Evolutionary conservation across 2,113 vertebrate genomes (phyloP), one percentile per base, ranked within the genome.

Genomic region (Tetrao urogallus): DNA sequence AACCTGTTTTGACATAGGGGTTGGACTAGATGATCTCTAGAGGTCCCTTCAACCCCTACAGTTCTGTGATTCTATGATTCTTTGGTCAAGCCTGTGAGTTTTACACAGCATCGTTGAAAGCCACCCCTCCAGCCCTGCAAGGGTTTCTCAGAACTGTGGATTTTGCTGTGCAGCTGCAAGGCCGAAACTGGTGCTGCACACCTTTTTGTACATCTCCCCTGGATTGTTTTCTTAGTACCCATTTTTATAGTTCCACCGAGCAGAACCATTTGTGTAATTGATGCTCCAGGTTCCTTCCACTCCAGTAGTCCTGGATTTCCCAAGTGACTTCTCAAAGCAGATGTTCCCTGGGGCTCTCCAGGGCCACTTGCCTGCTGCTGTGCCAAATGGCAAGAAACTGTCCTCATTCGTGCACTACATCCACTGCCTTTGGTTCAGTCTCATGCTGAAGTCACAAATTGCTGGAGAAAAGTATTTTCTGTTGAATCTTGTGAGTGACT

Each of bases 371-470:
- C 43, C 65, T 45, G 1, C 50, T 52, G 19, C 30, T 12, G 1
- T 36, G 71, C 18, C 43, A 48, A 15, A 11, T 38, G 47, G 25
- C n/a, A 24, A 42, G 25, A 71, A 85, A 2, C 17, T 45, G 10
- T 30, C 21, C 42, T 52, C 47, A 14, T 63, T 25, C 50, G 40
- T 72, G 40, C 45, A 22, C 8, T 12, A 22, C 24, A 30, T 25
- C 50, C 2, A 0, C 32, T 0, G 0, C 5, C 74, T 80, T 47
- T 1, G 2, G n/a, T 43, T 71, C 2, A 0, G 3, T 45, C 52
- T 21, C 13, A 1, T 4, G 2, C 38, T 61, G 77, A 30, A 75
- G 18, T 38, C 1, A 1, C 34, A 70, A 13, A 8, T 38, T 60
- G 13, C 50, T 38, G 57, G 32, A 30, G 71, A 40, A 24, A n/a